Conservation (phyloP, 2,113 vertebrate genomes). For the Hepsetus odoe region DNA sequence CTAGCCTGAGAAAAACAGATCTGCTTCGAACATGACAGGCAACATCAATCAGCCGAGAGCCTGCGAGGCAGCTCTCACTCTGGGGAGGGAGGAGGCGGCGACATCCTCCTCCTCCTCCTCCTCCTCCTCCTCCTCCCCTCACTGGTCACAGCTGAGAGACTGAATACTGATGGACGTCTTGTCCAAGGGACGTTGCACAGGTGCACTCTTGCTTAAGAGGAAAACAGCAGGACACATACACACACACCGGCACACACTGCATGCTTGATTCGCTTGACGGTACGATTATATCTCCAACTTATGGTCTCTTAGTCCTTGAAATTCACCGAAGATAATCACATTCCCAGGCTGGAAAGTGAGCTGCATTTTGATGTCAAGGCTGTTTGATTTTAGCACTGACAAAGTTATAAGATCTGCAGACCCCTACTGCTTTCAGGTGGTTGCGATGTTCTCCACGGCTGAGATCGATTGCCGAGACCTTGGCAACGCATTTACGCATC, state of each 20-base stretch:
- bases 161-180: slow-evolving; percentile 39
- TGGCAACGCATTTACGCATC: not conserved
- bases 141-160: slow-evolving; percentile 5
- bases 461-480: not conserved
- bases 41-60: slow-evolving; percentile 23
- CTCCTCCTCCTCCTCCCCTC: not conserved
- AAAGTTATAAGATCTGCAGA: not conserved
- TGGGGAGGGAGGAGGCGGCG: slow-evolving; percentile 5
- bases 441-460: not conserved
- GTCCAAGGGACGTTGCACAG: slow-evolving; percentile 1
- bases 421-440: not conserved
- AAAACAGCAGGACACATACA: not conserved
- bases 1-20: slow-evolving; percentile 9
- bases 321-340: not conserved
- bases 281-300: not conserved
- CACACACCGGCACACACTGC: not conserved
- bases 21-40: slow-evolving; percentile 18
- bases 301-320: not conserved
- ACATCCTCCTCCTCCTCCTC: not conserved
- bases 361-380: not conserved
- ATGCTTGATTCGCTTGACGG: slow-evolving; percentile 6
- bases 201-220: slow-evolving; percentile 4
- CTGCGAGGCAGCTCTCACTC: slow-evolving; percentile 34
- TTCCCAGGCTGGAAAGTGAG: not conserved
- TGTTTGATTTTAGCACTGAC: not conserved